Evolutionary conservation across 2,113 vertebrate species (phyloP).

Genomic region (Microcebus ravelobensis): DNA sequence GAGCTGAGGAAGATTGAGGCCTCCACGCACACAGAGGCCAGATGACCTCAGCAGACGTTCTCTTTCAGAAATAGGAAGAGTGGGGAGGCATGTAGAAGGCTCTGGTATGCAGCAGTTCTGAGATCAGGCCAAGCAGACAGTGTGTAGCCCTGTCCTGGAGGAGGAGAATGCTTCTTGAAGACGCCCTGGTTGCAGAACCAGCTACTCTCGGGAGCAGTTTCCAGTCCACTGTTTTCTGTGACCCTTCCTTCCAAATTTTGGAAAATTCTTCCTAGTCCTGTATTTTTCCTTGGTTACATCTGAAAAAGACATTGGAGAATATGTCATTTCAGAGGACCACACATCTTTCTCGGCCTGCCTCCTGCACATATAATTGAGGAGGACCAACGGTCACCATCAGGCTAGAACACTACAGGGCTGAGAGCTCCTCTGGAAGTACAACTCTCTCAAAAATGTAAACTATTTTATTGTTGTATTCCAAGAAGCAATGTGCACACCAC

Average conservation of each 20-base stretch:
- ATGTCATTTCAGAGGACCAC: background rate
- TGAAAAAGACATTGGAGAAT: background rate
- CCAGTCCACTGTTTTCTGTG: background rate
- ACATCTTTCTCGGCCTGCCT: background rate
- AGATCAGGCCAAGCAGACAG: background rate
- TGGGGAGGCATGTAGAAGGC: background rate
- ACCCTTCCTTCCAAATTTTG: background rate
- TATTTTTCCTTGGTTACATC: background rate
- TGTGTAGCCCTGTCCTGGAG: background rate
- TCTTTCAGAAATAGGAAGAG: background rate
- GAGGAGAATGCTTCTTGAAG: background rate
- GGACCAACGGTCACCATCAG: background rate
- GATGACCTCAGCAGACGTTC: background rate
- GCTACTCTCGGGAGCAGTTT: too few species aligned
- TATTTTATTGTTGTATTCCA: background rate
- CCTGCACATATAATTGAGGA: background rate
- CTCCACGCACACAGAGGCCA: background rate
- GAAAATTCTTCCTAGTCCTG: background rate
- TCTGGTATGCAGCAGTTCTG: background rate
- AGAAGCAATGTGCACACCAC: background rate
- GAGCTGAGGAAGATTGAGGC: background rate
- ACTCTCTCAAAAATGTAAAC: background rate
- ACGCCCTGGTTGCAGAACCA: background rate
- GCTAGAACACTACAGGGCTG: background rate
- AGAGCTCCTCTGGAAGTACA: background rate